Conservation (phyloP, 2,797 vertebrate species). For the Atherinosoma microstoma region DNA sequence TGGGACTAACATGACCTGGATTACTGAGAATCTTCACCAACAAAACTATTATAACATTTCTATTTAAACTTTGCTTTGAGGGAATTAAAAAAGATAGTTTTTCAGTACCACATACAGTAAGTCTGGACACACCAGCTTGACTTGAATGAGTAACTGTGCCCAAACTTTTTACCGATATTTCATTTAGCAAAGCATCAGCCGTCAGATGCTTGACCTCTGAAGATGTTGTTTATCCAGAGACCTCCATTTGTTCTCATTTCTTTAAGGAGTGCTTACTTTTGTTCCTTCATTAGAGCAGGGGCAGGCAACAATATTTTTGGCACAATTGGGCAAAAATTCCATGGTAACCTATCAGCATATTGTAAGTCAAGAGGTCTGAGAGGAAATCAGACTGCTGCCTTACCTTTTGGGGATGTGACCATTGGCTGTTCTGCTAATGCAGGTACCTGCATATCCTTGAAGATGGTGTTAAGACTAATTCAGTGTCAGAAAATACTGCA, state of each 20-base stretch:
- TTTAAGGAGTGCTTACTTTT: conserved; percentile 40
- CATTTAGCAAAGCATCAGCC: not conserved
- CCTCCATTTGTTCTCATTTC: conserved; percentile 32
- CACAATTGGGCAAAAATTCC: not conserved
- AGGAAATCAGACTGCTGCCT: not conserved
- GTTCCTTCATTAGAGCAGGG: conserved; percentile 26
- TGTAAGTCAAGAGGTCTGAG: not conserved
- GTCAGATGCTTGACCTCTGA: conserved; percentile 31
- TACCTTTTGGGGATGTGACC: not conserved
- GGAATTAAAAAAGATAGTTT: too few relatives aligned
- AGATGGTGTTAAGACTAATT: not conserved
- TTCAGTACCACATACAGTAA: too few relatives aligned
- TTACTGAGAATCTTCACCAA: too few relatives aligned
- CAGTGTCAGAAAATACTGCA: not conserved
- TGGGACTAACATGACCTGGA: too few relatives aligned
- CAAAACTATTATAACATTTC: too few relatives aligned
- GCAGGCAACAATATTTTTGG: not conserved
- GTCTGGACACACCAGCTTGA: too few relatives aligned
- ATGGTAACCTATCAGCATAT: not conserved
- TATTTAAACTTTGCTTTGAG: too few relatives aligned
- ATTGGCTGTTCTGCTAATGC: not conserved
- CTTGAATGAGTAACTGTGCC: not conserved
- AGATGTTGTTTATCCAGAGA: conserved; percentile 35
- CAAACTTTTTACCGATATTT: not conserved
- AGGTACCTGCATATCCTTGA: not conserved